Percentiles rank a stretch among this genome's conserved stretches.
Evolutionary conservation across 23 tunicate species (phyloP).

Genomic region (Oikopleura dioica): DNA sequence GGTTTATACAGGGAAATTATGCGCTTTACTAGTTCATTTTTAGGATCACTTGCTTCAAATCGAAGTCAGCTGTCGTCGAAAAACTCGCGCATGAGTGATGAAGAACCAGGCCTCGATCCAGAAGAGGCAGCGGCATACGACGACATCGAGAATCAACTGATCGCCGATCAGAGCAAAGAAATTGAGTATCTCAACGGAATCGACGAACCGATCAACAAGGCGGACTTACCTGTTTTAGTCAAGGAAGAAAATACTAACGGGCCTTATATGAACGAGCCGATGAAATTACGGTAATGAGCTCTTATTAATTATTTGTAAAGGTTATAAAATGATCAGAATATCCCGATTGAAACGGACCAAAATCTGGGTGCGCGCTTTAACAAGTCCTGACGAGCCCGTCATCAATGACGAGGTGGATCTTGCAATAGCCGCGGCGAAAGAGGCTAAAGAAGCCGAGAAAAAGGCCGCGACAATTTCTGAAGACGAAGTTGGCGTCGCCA

Average conservation of each 20-base stretch:
- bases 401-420: background rate
- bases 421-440: background rate
- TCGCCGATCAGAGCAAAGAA: background rate
- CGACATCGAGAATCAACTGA: background rate
- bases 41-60: background rate
- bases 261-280: background rate
- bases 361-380: background rate
- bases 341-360: background rate
- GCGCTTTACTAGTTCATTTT: background rate
- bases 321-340: background rate
- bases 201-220: background rate
- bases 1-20: no score
- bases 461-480: background rate
- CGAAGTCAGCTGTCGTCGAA: background rate
- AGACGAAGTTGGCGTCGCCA: background rate
- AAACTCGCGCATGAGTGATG: background rate
- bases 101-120: no score
- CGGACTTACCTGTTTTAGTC: background rate
- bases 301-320: background rate
- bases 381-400: background rate
- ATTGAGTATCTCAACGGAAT: background rate
- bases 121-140: no score
- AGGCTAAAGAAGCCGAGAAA: background rate
- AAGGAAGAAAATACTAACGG: background rate
- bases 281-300: background rate